Base-by-base conservation (phyloP, 2,888 invertebrate species). In the Siphlonurus alternatus region DNA sequence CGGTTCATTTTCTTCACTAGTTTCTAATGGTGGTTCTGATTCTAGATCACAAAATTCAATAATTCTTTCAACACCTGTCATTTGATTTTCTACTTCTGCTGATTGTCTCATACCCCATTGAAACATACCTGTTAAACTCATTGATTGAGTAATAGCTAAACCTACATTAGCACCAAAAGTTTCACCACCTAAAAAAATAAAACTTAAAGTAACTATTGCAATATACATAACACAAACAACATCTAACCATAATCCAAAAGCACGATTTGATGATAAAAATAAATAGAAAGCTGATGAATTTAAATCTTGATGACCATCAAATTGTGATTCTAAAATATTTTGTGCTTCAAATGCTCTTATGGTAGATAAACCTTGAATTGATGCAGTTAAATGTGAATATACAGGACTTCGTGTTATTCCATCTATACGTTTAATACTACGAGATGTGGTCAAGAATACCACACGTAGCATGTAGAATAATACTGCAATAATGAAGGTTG, bases 61-160 rank as follows among this genome's bases (percentile, higher is more conserved):
- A 0, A 93, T 85, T 73, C 93, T 82, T 76, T 97, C 96, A 0
- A 96, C 95, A 2, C 90, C 87, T 2, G 89, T 92, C 90, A 93
- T 90, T 69, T 87, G 88, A 72, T 90, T 92, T 73, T 87, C 89
- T 7, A 90, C 75, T 74, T 95, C 94, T 0, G 93, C 91, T 69
- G 92, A 91, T 75, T 95, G 94, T 10, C 94, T 79, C 84, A 95
- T 91, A 24, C 92, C 93, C 92, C 93, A 96, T 72, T 81, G 80
- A 69, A 81, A 76, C 72, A 78, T 75, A 18, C 80, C 80, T 67
- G 79, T 76, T 66, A 81, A 67, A 5, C 69, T 82, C 68, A 73
- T 71, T 71, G 75, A 74, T 59, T 74, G 75, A 18, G 75, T 73
- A 53, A 77, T 74, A 2, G 74, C 75, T 59, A 77, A 68, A n/a